Evolutionary conservation across 2,888 invertebrate genomes (phyloP), one percentile per base, ranked within the genome.

Genomic region (Cybosia mesomella): DNA sequence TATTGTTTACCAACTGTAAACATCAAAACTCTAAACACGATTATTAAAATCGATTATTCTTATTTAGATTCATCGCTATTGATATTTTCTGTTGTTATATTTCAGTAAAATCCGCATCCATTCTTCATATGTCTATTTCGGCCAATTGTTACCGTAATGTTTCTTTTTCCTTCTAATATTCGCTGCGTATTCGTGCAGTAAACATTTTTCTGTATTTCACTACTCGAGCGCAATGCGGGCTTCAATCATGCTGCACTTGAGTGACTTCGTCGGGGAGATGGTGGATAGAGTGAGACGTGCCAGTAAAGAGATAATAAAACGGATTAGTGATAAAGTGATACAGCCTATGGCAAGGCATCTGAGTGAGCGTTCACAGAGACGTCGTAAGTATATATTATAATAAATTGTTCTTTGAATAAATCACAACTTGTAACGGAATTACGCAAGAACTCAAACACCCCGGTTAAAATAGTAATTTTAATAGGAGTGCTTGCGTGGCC

Each of bases 301-400:
- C 3, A 32, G 62, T 13, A 53, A 49, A 62, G 21, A 22, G 53
- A 43, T 62, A 5, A 32, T 53, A 21, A 49, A 62, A 32, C 24
- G 28, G 0, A 49, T 62, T 7, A 53, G 62, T 62, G 32, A 62
- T 13, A 28, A 62, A 32, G 53, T 62, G 18, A 49, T 62, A 4
- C 9, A 32, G 21, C 62, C 62, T 34, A 32, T 62, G 43, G 53
- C 28, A 15, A 49, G 5, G 13, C 21, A 28, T 21, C 34, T 28
- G 13, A 53, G 21, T 13, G 32, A 28, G 9, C 53, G n/a, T 28
- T 10, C 24, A 1, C n/a, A 61, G 1, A 28, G 10, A 53, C 53
- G 10, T 15, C 13, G 62, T 62, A 53, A 62, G 62, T 53, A 24
- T 5, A 28, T 54, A 0, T 54, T n/a, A n/a, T n/a, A n/a, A n/a